A percentile compares a stretch with the other conserved stretches of the same genome.
These are phyloP conservation scores for Anabacerthia variegaticeps DNA, from an alignment of 2,797 vertebrate species.

Conservation along the genomic window DNA sequence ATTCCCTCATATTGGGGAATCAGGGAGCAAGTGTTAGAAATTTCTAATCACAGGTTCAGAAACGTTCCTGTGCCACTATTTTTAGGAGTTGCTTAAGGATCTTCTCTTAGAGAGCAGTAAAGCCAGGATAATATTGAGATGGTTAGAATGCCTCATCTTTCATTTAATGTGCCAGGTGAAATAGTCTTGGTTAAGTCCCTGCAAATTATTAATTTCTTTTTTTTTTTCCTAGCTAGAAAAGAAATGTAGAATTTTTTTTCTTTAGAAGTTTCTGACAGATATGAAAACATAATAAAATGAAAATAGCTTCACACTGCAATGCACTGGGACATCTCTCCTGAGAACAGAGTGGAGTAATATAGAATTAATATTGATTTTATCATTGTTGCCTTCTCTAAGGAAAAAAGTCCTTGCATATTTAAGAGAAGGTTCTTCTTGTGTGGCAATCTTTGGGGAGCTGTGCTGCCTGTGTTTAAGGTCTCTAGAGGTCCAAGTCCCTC, in stretches of 20 bases:
- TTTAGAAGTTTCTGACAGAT: slow-evolving; percentile 17
- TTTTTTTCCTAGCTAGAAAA: not conserved
- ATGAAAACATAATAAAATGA: slow-evolving; percentile 36
- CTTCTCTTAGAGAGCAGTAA: not conserved
- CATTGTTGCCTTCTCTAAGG: not conserved
- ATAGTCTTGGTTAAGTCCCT: not conserved
- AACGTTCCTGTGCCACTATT: not conserved
- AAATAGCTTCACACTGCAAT: not conserved
- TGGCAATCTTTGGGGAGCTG: not conserved
- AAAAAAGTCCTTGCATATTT: not conserved
- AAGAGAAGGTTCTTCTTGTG: not conserved
- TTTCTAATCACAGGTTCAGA: not conserved
- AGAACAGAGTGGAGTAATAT: not conserved
- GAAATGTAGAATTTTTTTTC: not conserved
- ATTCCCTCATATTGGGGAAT: not conserved
- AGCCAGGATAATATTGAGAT: not conserved
- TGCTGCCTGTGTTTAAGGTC: not conserved
- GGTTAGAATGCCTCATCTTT: not conserved
- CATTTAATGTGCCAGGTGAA: not conserved
- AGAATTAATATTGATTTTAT: slow-evolving; percentile 42
- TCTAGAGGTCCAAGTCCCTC: not conserved
- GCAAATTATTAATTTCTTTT: slow-evolving; percentile 22
- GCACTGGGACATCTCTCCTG: not conserved
- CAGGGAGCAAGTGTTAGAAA: not conserved
- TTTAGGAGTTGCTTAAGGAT: not conserved